Evolutionary conservation across 2,888 invertebrate genomes (phyloP), one percentile per base, ranked within the genome.

Genomic region (Euclidia mi): DNA sequence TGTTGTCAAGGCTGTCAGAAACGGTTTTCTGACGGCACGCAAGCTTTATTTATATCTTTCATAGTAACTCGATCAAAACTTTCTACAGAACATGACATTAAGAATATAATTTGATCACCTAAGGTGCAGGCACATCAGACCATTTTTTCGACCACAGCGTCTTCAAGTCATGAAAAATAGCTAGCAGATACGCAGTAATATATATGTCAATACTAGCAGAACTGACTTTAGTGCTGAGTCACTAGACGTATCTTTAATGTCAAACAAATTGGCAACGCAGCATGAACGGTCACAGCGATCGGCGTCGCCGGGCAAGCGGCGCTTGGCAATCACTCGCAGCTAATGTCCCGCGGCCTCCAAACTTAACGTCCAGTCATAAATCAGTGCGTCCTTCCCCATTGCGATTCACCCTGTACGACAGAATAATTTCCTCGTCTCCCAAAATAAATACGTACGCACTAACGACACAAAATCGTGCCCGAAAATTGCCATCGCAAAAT

Each of bases 351-450:
- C 74, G 69, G 63, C 79, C 76, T 77, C 76, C 77, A 71, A 75
- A 80, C 77, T 81, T 85, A 86, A 88, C 79, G 82, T 81, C 78
- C 70, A 69, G 46, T 65, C 76, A 86, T 89, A 88, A 88, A 87
- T 89, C 88, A 87, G 79, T 43, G 49, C 32, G 75, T 76, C 81
- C 81, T 78, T 80, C 76, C 64, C 78, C 77, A 77, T 66, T 75
- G 78, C 75, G 62, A 66, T 71, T 71, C 76, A 73, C 62, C 66
- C 75, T 64, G 74, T 76, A 77, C 70, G 78, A 77, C 76, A 65
- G 76, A 81, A 85, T 86, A 78, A 84, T 80, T 79, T 79, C 76
- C 75, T 63, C 67, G 72, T 65, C 59, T 67, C 59, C 65, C 63
- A 63, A 76, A 78, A 79, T 40, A 40, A 25, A 40, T 40, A 40